Base-by-base conservation (phyloP, 2,888 invertebrate genomes). In the Xanthia togata region DNA sequence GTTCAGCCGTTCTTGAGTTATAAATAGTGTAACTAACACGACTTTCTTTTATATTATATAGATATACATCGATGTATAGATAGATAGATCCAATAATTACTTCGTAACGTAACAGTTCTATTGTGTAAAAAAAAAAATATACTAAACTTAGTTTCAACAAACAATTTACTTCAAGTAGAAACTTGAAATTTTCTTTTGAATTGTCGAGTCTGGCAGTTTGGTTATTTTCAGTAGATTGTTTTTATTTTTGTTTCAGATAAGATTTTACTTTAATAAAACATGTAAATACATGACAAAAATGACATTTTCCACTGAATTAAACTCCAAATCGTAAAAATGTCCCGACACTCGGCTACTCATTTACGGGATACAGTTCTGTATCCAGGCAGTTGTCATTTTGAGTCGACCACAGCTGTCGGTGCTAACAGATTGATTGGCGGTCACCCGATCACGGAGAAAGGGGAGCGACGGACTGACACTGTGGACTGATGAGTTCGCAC, bases 341-440 rank as follows among this genome's bases (percentile, higher is more conserved):
- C 57, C 4, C 11, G 6, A 50, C 35, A 35, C 41, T 47, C 35
- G 26, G 41, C 60, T 62, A n/a, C n/a, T n/a, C n/a, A n/a, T n/a
- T n/a, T n/a, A n/a, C n/a, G n/a, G n/a, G n/a, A n/a, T n/a, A n/a
- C n/a, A n/a, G n/a, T n/a, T n/a, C n/a, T n/a, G n/a, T 23, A 76
- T 41, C n/a, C 26, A 8, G 35, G 12, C 69, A 11, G 41, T 60
- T 78, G 14, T 55, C 41, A 59, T 64, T 78, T 78, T 41, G 41
- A 78, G 72, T 81, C 20, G 47, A 60, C 73, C 72, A 62, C 62
- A 12, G 26, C 35, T 59, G 68, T 64, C 64, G 20, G 62, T 55
- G 23, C n/a, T 23, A 59, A 9, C 14, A 20, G 44, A 78, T 78
- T 70, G 81, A 78, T 73, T 73, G 60, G 78, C 47, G 70, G 78